Evolutionary conservation across 2,113 vertebrate species (phyloP).

Genomic region (Syrrhaptes paradoxus): DNA sequence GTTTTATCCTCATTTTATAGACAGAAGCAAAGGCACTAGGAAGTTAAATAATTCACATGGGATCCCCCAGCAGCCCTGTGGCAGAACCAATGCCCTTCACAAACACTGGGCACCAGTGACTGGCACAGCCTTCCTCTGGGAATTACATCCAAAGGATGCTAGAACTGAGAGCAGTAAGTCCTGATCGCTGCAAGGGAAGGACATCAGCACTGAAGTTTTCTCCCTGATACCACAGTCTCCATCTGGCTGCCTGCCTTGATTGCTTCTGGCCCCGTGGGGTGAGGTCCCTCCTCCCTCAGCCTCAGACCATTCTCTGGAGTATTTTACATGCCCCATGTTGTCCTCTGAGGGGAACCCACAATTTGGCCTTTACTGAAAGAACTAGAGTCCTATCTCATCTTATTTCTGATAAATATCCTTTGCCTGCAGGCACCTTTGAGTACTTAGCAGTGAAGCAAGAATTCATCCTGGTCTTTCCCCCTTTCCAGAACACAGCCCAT

Average conservation of each 20-base stretch:
- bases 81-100: neutral
- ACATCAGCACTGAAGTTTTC: rapidly evolving
- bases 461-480: rapidly evolving
- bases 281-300: neutral
- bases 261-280: neutral
- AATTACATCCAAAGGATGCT: rapidly evolving
- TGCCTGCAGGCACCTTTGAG: neutral
- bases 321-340: rapidly evolving
- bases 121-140: neutral
- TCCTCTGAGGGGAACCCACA: rapidly evolving
- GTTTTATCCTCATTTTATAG: neutral
- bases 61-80: too few species aligned
- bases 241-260: too few species aligned
- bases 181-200: neutral
- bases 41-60: rapidly evolving
- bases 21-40: neutral
- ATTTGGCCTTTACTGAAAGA: too few species aligned
- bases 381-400: too few species aligned
- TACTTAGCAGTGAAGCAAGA: neutral
- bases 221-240: neutral
- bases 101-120: neutral
- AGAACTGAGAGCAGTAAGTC: neutral
- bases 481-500: neutral
- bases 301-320: neutral
- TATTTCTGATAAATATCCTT: neutral